Percentiles rank a stretch among this genome's conserved stretches.
Evolutionary conservation across 2,113 vertebrate species (phyloP).

Genomic region (Cololabis saira): DNA sequence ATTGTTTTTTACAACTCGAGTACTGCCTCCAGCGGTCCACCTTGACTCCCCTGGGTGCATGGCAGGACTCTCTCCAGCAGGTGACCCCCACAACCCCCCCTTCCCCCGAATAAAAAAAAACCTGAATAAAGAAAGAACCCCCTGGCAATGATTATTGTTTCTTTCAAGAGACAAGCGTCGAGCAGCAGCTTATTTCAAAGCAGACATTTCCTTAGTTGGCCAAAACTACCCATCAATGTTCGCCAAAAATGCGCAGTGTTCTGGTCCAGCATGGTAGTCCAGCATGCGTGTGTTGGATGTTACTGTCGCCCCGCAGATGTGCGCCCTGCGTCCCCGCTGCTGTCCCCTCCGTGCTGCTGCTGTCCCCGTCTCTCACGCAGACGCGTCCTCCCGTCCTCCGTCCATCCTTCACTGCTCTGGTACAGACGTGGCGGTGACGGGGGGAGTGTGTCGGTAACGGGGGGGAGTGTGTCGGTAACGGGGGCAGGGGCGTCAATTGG

Average conservation of each 20-base stretch:
- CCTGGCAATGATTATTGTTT: not conserved
- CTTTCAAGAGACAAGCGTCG: too few relatives aligned
- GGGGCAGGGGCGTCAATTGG: too few relatives aligned
- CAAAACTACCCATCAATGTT: not conserved
- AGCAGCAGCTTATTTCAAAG: conserved; percentile 1
- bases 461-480: too few relatives aligned
- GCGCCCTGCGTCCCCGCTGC: conserved; percentile 19
- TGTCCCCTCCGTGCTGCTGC: conserved; percentile 15
- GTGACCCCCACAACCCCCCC: not conserved
- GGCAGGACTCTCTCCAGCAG: conserved; percentile 1
- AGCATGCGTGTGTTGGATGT: conserved; percentile 23
- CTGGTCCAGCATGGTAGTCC: conserved; percentile 25
- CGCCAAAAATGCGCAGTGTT: not conserved
- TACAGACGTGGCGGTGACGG: too few relatives aligned
- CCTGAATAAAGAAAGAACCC: not conserved
- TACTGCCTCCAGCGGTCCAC: too few relatives aligned
- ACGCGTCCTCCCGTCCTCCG: conserved; percentile 34
- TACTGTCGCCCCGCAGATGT: conserved; percentile 35
- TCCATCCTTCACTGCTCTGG: conserved; percentile 21
- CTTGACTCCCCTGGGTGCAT: conserved; percentile 3
- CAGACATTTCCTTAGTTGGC: conserved; percentile 1
- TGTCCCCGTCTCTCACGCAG: conserved; percentile 37
- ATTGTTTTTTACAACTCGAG: too few relatives aligned
- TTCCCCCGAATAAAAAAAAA: too few relatives aligned
- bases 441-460: too few relatives aligned